Evolutionary conservation across 1,140 invertebrate genomes (phyloP), one percentile per base, ranked within the genome.

Genomic region (Leptinotarsa lineolata): DNA sequence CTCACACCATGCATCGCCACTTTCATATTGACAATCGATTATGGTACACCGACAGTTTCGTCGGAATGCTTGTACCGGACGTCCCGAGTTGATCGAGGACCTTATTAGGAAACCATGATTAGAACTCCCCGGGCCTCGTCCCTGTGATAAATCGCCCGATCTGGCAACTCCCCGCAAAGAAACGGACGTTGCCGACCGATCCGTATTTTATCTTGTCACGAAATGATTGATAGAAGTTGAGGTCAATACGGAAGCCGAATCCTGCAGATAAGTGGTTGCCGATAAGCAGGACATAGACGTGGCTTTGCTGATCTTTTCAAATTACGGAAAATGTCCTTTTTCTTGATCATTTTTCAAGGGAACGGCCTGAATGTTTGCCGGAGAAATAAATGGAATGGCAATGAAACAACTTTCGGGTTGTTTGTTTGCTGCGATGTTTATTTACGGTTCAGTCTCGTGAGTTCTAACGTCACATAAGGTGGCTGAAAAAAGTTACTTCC

Each of bases 131-230:
- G 58, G 58, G 30, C 39, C 20, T 44, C 65, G 22, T 44, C 20
- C 11, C 20, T n/a, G 22, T 67, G 65, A 67, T 67, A n/a, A 67
- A 67, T 67, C 65, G 65, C 65, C 30, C n/a, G 30, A 67, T 67
- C 65, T 46, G 65, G 65, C 30, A 67, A 67, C 65, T 46, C 30
- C 65, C 65, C 65, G 20, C 68, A 59, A 60, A 24, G 68, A 70
- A 60, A 60, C 48, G 68, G 20, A 30, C 39, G 44, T 22, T 21
- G 30, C 18, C 18, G 48, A 60, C 68, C 54, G 20, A 21, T 16
- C 54, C 68, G 68, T 70, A 70, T 70, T 61, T 70, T 60, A 70
- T 70, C 68, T 70, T 70, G 68, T 70, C 68, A 70, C 18, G 68
- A 70, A 70, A 70, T 70, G 68, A 70, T 70, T 58, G 68, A 70